Conservation (phyloP, 2,113 vertebrate species). For the Tetrao urogallus region DNA sequence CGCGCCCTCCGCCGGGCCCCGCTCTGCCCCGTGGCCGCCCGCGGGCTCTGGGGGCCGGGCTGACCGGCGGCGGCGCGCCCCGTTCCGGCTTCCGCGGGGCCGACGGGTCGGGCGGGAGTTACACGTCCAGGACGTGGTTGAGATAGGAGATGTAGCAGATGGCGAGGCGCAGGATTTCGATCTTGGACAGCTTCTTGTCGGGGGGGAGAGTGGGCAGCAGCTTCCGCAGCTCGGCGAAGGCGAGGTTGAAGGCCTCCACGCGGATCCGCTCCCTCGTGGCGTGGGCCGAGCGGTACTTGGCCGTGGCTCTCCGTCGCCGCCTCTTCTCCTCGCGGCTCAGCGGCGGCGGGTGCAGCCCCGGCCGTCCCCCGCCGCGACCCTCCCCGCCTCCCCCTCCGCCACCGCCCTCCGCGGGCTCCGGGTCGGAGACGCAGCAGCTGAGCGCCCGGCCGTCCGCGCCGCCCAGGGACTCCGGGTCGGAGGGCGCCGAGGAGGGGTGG, state of each 20-base stretch:
- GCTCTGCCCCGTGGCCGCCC: not conserved
- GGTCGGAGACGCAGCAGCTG: conserved; percentile 80
- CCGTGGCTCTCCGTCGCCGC: conserved; percentile 76
- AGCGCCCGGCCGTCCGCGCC: conserved; percentile 81
- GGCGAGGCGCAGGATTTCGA: conserved; percentile 82
- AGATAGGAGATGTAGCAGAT: conserved; percentile 86
- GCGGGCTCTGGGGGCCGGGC: not conserved
- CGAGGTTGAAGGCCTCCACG: conserved; percentile 84
- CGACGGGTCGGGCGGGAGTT: not conserved
- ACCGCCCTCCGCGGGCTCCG: conserved; percentile 83
- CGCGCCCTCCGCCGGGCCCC: not conserved
- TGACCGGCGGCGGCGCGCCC: not conserved
- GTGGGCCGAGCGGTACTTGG: conserved; percentile 83
- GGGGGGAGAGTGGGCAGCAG: conserved; percentile 83
- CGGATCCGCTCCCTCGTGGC: conserved; percentile 83
- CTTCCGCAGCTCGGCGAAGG: conserved; percentile 81
- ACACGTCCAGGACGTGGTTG: conserved; percentile 81
- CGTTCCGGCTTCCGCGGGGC: not conserved
- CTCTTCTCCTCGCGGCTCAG: conserved; percentile 77
- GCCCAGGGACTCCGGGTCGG: conserved; percentile 88
- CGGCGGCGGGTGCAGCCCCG: conserved; percentile 81
- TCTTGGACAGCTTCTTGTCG: conserved; percentile 85
- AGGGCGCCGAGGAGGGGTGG: conserved; percentile 81
- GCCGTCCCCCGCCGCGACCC: conserved; percentile 66
- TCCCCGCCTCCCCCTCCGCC: conserved; percentile 60